These are phyloP conservation scores for Paratrypauchen microcephalus DNA, from an alignment of 2,797 vertebrate genomes.

Conservation along the genomic window DNA sequence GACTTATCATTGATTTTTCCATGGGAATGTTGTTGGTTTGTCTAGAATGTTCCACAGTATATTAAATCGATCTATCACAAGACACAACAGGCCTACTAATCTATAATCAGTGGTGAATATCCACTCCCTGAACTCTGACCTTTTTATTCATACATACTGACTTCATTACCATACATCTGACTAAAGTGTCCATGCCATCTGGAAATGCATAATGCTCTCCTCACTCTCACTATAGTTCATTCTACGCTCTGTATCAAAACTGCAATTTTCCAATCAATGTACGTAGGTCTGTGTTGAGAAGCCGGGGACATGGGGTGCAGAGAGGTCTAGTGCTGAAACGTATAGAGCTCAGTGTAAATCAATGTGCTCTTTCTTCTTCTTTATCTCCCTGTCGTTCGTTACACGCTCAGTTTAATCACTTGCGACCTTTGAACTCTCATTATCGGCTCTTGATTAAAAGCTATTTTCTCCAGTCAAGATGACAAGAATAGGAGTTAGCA, in stretches of 20 bases:
- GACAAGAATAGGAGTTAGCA: not conserved
- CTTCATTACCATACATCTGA: slow-evolving; percentile 1
- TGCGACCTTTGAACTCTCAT: not conserved
- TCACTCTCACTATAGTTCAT: not conserved
- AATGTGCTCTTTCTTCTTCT: not conserved
- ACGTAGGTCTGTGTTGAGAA: not conserved
- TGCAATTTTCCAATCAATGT: slow-evolving; percentile 2
- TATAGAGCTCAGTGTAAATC: slow-evolving; percentile 3
- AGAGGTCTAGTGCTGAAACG: not conserved
- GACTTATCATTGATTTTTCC: too few species aligned
- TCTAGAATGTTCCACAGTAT: too few species aligned
- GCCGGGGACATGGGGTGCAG: not conserved
- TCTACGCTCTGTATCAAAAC: not conserved
- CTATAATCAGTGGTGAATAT: not conserved
- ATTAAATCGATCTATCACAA: too few species aligned
- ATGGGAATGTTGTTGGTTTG: too few species aligned
- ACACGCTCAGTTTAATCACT: slow-evolving; percentile 4
- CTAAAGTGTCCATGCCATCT: not conserved
- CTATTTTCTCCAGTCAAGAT: not conserved
- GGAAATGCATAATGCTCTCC: not conserved
- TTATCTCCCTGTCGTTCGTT: slow-evolving; percentile 4
- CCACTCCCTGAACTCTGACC: not conserved
- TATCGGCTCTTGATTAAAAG: slow-evolving; percentile 8
- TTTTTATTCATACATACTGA: not conserved
- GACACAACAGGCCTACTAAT: not conserved